Conservation (phyloP, 2,113 vertebrate genomes). For the Telmatochromis brichardi region DNA sequence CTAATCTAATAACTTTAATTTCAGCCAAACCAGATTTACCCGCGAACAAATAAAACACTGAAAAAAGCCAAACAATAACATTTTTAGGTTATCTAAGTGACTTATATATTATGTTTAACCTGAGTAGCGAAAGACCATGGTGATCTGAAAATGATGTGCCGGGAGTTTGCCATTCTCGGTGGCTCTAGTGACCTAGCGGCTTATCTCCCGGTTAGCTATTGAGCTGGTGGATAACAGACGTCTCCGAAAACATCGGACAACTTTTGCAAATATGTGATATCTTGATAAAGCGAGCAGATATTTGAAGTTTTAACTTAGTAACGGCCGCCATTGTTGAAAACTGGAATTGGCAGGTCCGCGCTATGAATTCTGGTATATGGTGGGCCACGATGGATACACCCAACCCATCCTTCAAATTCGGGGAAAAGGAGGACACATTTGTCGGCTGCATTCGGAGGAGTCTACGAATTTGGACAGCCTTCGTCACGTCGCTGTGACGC, state of each 20-base stretch:
- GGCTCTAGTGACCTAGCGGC: not conserved
- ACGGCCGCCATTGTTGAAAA: not conserved
- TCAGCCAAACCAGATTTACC: too few relatives aligned
- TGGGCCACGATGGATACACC: not conserved
- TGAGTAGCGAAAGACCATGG: not conserved
- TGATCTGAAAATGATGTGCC: not conserved
- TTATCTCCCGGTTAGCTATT: not conserved
- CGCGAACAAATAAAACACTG: too few relatives aligned
- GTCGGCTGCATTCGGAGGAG: not conserved
- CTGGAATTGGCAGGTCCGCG: not conserved
- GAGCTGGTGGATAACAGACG: not conserved
- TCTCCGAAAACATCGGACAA: not conserved
- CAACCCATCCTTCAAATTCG: not conserved
- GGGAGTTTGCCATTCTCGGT: rapidly evolving
- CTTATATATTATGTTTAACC: too few relatives aligned
- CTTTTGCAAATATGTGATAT: not conserved
- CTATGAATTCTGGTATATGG: not conserved
- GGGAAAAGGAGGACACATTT: not conserved
- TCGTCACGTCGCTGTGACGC: rapidly evolving
- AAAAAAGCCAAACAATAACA: too few relatives aligned
- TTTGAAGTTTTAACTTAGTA: not conserved
- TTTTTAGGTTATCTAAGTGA: too few relatives aligned
- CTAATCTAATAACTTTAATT: not conserved
- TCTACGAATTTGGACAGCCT: not conserved
- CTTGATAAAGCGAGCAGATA: not conserved